Base-by-base conservation (phyloP, 2,888 invertebrate genomes). In the Lasioglossum pauxillum region DNA sequence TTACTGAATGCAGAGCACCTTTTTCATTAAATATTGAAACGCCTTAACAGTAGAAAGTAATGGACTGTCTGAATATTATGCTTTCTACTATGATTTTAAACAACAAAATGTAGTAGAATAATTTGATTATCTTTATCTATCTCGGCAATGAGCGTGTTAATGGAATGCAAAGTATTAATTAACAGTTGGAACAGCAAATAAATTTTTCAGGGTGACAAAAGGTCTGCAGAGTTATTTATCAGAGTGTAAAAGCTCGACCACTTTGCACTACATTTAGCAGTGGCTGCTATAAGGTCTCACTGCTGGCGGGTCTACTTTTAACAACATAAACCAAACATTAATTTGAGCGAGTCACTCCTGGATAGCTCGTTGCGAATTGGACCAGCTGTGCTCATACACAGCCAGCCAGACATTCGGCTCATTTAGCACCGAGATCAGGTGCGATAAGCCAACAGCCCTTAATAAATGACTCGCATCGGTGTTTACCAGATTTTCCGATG, bases 401-500 rank as follows among this genome's bases (percentile, higher is more conserved):
- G 69, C 69, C 79, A 74, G 81, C 83, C 87, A 83, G 85, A 84
- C 72, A 84, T 78, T 84, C 83, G 77, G 80, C 88, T 88, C 85
- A 83, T 91, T 91, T 90, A 87, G 72, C 86, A 75, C 44, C 72
- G 90, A 89, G 90, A 91, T 91, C 90, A 91, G 90, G 91, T 91
- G 90, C 90, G 85, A 91, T 87, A 86, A 90, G 82, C 89, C 85
- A 85, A 75, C 84, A 76, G 74, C 72, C 69, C 38, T 83, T 91
- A 91, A 91, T 87, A 91, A 91, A 91, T 89, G 86, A 78, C 84
- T 80, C 46, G 81, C 74, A 80, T 85, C 73, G 85, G 46, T 84
- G 83, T 85, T 89, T 85, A 84, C 85, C 90, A 91, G 88, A 91
- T 90, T 91, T 91, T 85, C 87, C 87, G 75, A 86, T 89, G 87